These are phyloP conservation scores for Rana temporaria DNA, from an alignment of 2,113 vertebrate species.

Conservation along the genomic window DNA sequence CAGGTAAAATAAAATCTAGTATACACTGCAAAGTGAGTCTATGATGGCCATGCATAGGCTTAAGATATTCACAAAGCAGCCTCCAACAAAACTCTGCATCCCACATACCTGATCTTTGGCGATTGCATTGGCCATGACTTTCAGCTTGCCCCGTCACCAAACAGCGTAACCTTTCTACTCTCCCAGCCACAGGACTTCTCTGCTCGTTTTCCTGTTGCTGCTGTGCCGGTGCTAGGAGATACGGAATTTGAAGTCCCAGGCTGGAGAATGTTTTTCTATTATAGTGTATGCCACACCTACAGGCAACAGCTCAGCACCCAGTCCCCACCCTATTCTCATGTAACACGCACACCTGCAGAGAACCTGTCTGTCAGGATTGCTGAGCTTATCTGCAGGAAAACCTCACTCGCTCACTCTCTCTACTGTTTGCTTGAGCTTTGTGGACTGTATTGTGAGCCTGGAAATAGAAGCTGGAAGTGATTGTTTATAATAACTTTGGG, in stretches of 20 bases:
- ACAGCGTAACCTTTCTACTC: neutral
- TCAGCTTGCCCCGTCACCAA: neutral
- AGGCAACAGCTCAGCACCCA: neutral
- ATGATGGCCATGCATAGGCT: neutral
- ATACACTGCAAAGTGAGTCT: neutral
- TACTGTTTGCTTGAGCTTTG: too few species aligned
- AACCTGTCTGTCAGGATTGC: slow-evolving; percentile 29
- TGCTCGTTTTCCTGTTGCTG: neutral
- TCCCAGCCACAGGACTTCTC: neutral
- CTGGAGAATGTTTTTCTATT: slow-evolving; percentile 28
- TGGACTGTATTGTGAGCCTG: too few species aligned
- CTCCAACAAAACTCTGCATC: too few species aligned
- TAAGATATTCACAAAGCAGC: neutral
- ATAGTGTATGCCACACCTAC: slow-evolving; percentile 41
- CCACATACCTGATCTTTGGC: slow-evolving; percentile 37
- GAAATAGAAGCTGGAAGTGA: too few species aligned
- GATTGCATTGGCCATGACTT: neutral
- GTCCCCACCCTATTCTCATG: neutral
- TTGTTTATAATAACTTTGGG: too few species aligned
- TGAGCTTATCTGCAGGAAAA: neutral
- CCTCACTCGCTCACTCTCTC: too few species aligned
- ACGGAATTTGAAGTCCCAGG: slow-evolving; percentile 21
- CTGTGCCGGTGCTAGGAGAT: slow-evolving; percentile 1
- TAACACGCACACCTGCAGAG: slow-evolving; percentile 29
- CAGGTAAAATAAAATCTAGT: too few species aligned